Evolutionary conservation across 2,888 invertebrate genomes (phyloP), one percentile per base, ranked within the genome.

Genomic region (Alcis repandata): DNA sequence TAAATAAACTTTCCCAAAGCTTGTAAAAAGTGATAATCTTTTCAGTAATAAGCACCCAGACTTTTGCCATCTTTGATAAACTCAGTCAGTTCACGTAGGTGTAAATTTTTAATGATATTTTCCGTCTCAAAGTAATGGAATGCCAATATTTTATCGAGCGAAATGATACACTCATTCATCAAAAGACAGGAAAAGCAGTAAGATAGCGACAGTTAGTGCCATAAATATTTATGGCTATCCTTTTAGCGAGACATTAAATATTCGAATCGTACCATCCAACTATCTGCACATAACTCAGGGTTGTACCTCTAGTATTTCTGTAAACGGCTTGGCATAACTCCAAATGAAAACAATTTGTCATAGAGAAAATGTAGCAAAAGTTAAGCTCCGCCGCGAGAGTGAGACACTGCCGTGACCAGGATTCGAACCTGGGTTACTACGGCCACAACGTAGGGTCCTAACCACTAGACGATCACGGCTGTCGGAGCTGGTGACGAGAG

Each of bases 401-500:
- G 77, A 92, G 94, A 94, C 82, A 83, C 83, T 85, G 85, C 86
- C 86, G 87, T 89, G 89, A 89, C 89, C 87, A 87, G 95, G 95
- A 95, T 95, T 95, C 95, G 95, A 95, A 95, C 95, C 95, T 95
- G 95, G 95, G 95, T 95, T 95, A 95, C 95, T 95, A 95, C 95
- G 95, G 95, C 95, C 95, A 95, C 95, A 95, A 95, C 95, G 95
- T 95, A 95, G 95, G 94, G 95, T 95, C 95, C 95, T 95, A 95
- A 95, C 95, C 95, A 95, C 94, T 94, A 94, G 94, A 94, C 94
- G 94, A 94, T 94, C 94, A 94, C 94, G 94, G 94, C 86, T 87
- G 68, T 3, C 72, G 72, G 72, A 74, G 72, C 73, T 51, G 43
- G 64, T 75, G 46, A 46, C 46, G 46, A 46, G 46, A 22, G 46